phyloP scores from a whole-genome alignment of 2,113 vertebrate species.

The Microcebus ravelobensis region DNA sequence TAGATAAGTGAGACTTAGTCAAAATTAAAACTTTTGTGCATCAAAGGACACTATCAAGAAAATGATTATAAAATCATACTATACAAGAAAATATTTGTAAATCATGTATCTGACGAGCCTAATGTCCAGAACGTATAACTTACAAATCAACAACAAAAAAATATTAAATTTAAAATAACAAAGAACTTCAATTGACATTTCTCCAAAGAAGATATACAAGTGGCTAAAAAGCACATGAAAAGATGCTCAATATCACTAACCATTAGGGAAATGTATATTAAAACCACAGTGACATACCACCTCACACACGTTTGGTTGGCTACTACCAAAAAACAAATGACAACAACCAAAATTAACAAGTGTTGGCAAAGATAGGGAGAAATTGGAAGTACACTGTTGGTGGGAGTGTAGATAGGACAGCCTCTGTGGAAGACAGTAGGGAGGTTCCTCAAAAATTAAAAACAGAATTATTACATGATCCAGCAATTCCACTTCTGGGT shows the following conservation, averaged over 20 bases:
- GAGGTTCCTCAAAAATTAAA: not conserved
- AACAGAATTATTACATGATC: not conserved
- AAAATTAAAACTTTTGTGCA: not conserved
- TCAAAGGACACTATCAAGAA: not conserved
- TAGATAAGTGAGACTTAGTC: not conserved
- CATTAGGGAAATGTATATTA: not conserved
- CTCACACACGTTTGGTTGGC: not conserved
- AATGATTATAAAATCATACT: not conserved
- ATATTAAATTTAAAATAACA: not conserved
- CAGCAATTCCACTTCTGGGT: not conserved
- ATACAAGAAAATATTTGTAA: not conserved
- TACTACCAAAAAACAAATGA: not conserved
- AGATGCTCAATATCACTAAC: not conserved
- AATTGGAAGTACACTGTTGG: not conserved
- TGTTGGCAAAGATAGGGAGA: not conserved
- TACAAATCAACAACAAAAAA: not conserved
- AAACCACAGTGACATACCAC: not conserved
- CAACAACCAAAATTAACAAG: not conserved
- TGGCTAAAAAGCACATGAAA: not conserved
- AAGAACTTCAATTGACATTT: not conserved
- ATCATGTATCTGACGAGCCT: not conserved
- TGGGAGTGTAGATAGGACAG: not conserved
- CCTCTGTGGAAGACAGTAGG: not conserved
- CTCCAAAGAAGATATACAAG: not conserved
- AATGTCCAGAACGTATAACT: not conserved